Conservation (phyloP, 2,797 vertebrate species). For the Tragelaphus eurycerus region DNA sequence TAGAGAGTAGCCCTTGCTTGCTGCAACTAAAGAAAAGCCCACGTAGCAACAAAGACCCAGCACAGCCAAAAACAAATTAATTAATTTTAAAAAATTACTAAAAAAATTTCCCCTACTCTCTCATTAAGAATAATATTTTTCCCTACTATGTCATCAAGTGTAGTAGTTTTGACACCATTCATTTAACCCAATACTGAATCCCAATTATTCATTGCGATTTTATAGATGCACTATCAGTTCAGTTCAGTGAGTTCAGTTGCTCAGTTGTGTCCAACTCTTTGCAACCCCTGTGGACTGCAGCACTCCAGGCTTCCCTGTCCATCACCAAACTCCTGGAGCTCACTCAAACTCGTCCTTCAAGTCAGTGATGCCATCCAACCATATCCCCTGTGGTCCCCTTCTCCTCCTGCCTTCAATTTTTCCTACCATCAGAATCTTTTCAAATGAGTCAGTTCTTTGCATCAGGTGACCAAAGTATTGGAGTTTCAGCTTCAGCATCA, state of each 20-base stretch:
- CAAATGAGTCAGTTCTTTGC: neutral
- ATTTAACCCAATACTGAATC: neutral
- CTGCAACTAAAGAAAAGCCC: neutral
- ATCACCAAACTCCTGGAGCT: neutral
- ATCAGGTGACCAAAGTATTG: neutral
- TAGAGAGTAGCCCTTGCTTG: neutral
- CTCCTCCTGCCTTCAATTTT: neutral
- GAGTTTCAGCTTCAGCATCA: neutral
- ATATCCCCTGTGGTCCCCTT: accelerated
- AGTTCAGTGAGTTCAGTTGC: neutral
- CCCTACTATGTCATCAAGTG: neutral
- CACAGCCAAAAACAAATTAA: neutral
- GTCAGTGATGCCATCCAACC: neutral
- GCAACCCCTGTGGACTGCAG: neutral
- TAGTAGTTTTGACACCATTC: neutral
- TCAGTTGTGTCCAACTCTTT: neutral
- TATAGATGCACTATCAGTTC: neutral
- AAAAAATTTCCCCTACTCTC: neutral
- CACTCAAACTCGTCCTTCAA: neutral
- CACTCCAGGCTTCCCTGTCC: neutral
- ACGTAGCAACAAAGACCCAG: neutral
- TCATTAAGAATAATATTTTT: neutral
- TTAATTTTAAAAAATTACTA: neutral
- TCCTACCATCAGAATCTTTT: neutral
- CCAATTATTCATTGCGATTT: neutral